Base-by-base conservation (phyloP, 2,113 vertebrate species). In the Arothron firmamentum region DNA sequence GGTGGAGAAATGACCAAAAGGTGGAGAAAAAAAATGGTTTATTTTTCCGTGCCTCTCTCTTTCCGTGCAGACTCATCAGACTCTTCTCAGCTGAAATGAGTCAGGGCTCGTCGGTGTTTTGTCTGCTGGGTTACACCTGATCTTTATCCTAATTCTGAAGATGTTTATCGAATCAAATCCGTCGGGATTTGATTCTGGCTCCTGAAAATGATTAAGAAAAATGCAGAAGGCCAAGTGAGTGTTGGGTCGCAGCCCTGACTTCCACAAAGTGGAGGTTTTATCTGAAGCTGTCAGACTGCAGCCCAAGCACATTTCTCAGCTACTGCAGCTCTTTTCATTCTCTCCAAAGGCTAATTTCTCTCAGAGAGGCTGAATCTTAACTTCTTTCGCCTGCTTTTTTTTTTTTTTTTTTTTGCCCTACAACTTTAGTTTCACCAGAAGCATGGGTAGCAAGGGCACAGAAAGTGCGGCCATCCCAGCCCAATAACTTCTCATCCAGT, bases 41-140 rank as follows among this genome's bases (percentile, higher is more conserved):
- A 2, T 47, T 7, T n/a, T 17, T 11, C 43, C 43, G 16, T 5
- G 43, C 1, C 16, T 47, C 5, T 47, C 15, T 47, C 4, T 46
- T 52, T 59, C 60, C 62, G 42, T 23, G 57, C 58, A 63, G 63
- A 66, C 70, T 81, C 77, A 78, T 75, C 57, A 71, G 75, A 78
- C 74, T 45, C 52, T 64, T 79, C 80, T 25, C 72, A 77, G 83
- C 81, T 87, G 81, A 85, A 89, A 84, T 80, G 77, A 80, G 80
- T 67, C 67, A 48, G 70, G 65, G 71, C 52, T 54, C 50, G 72
- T 17, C 46, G 56, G 19, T 43, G 60, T 61, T 49, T 67, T 41
- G 51, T 81, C 64, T 49, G 18, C 51, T 17, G 49, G 4, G 51
- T 63, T 38, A 77, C 67, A 81, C 59, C n/a, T 16, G 56, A 43